Evolutionary conservation across 2,888 invertebrate species (phyloP).

Genomic region (Platycheirus rosarum): DNA sequence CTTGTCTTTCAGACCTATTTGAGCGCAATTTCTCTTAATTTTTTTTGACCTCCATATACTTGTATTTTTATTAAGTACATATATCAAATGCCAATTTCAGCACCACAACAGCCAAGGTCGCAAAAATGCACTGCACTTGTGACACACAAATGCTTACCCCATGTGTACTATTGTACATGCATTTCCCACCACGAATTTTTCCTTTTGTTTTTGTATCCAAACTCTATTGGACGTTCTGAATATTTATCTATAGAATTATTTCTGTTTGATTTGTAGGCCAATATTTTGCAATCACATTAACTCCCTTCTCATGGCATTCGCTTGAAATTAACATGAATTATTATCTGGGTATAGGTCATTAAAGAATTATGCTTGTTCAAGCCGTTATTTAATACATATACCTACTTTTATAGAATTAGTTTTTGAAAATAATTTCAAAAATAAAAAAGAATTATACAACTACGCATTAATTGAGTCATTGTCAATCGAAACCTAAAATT

Average conservation of each 20-base stretch:
- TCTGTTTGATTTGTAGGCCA: neutral
- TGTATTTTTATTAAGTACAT: too few species aligned
- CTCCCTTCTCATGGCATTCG: neutral
- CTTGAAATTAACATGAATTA: too few species aligned
- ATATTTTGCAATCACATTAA: slow-evolving; percentile 1
- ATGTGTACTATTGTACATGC: too few species aligned
- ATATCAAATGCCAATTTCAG: neutral
- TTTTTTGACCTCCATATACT: too few species aligned
- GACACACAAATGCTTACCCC: slow-evolving; percentile 12
- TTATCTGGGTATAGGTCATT: too few species aligned
- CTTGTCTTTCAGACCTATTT: too few species aligned
- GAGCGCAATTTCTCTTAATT: too few species aligned
- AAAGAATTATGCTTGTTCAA: slow-evolving; percentile 15
- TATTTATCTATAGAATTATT: slow-evolving; percentile 2
- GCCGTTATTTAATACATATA: neutral
- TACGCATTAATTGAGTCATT: slow-evolving; percentile 49
- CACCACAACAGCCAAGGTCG: slow-evolving; percentile 41
- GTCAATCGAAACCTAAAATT: slow-evolving; percentile 44
- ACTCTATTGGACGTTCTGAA: slow-evolving; percentile 27
- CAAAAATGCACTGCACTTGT: slow-evolving; percentile 27
- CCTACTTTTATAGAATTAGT: neutral
- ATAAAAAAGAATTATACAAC: neutral
- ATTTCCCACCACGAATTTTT: too few species aligned
- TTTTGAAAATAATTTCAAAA: neutral
- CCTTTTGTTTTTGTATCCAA: too few species aligned